phyloP scores from a whole-genome alignment of 2,113 vertebrate genomes.

The Myotis davidii region DNA sequence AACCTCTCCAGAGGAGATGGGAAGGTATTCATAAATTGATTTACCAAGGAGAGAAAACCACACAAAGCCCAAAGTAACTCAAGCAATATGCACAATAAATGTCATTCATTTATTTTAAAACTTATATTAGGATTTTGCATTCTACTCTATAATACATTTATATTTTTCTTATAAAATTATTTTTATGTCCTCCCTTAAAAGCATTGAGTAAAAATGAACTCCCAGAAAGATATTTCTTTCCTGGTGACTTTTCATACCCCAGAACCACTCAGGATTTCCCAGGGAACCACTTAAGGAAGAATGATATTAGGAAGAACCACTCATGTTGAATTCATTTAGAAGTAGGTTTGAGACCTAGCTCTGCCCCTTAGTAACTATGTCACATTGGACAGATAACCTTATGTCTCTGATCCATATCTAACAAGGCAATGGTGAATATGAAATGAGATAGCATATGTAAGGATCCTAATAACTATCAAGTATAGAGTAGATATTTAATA shows the following conservation, averaged over 20 bases:
- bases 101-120: constrained; percentile 4
- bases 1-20: not conserved
- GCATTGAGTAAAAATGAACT: not conserved
- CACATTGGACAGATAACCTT: not conserved
- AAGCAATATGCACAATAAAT: not conserved
- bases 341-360: not conserved
- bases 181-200: not conserved
- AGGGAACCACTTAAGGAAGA: not conserved
- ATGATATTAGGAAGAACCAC: not conserved
- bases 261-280: not conserved
- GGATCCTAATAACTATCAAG: not conserved
- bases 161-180: not conserved
- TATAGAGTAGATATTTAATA: not conserved
- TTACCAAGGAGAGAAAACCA: not conserved
- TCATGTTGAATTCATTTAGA: not conserved
- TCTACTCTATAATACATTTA: not conserved
- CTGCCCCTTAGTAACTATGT: not conserved
- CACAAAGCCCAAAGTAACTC: not conserved
- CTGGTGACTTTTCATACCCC: not conserved
- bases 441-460: not conserved
- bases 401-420: not conserved
- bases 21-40: not conserved
- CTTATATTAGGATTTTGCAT: not conserved
- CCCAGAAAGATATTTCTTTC: not conserved
- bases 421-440: not conserved